Base-by-base conservation (phyloP, 2,797 vertebrate species). In the Lepus townsendii region DNA sequence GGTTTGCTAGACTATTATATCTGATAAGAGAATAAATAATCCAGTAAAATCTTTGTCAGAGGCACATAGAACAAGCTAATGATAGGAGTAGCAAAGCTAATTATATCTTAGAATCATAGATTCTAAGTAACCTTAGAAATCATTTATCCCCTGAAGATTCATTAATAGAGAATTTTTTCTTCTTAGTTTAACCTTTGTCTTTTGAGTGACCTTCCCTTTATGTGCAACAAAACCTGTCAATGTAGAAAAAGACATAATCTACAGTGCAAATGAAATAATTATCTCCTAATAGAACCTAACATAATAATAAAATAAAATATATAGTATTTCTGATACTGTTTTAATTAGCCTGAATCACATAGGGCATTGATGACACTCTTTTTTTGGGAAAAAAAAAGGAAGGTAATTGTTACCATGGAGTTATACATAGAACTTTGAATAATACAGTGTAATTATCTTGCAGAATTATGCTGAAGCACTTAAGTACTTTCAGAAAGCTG, bases 401-500 rank as follows among this genome's bases (percentile, higher is more conserved):
- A 92, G 38, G 42, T 32, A 95, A 83, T 91, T 96, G 72, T 96
- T 96, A 86, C 85, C 83, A 94, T 93, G 92, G 60, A 92, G 47
- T 91, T 93, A 73, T 52, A 73, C 42, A 66, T 86, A 76, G 54
- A 82, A 50, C 62, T 96, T 95, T 96, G 75, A 97, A 60, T 97
- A 97, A 97, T 38, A 94, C 62, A 91, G 50, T 90, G 60, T 86
- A 91, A 95, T 97, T 97, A 94, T 95, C 84, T 98, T 98, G 87
- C 97, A 98, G 98, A 97, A 98, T 96, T 98, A 98, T 88, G 92
- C 93, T 3, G 95, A 97, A 97, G 97, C 97, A 57, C 97, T 98
- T 93, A 97, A 96, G 93, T 98, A 97, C 93, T 98, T 98, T 88
- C 95, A 98, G 94, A 98, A 96, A 97, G 97, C 98, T 96, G 97